Evolutionary conservation across 2,797 vertebrate species (phyloP).

Genomic region (Gallinago nigripennis): DNA sequence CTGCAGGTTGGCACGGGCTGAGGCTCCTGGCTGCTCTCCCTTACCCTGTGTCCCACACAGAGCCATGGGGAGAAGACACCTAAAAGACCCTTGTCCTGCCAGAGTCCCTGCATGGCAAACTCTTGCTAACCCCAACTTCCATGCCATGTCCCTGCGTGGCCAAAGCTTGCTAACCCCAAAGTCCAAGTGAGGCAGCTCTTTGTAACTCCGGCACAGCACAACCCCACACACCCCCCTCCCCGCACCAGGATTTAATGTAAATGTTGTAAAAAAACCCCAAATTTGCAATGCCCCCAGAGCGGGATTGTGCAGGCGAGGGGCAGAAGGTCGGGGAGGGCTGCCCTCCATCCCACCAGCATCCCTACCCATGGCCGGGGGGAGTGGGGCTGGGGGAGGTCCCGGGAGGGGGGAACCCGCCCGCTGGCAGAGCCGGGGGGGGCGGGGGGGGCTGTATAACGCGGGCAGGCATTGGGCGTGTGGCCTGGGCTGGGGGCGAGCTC

Average conservation of each 20-base stretch:
- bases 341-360: not conserved
- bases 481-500: not conserved
- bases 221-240: no score
- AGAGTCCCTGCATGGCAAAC: rapidly evolving
- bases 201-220: rapidly evolving
- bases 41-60: not conserved
- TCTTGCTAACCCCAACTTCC: not conserved
- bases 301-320: not conserved
- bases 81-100: not conserved
- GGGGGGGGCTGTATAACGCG: not conserved
- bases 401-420: rapidly evolving
- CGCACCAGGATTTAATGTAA: not conserved
- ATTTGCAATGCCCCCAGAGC: rapidly evolving
- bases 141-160: not conserved
- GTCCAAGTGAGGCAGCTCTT: rapidly evolving
- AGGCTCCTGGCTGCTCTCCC: not conserved
- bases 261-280: rapidly evolving
- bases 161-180: rapidly evolving
- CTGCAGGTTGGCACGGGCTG: not conserved
- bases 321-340: not conserved
- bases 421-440: not conserved
- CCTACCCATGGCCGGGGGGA: rapidly evolving
- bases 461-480: not conserved
- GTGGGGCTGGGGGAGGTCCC: rapidly evolving
- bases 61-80: not conserved